phyloP scores from a whole-genome alignment of 2,113 vertebrate genomes.

The Hipposideros armiger region DNA sequence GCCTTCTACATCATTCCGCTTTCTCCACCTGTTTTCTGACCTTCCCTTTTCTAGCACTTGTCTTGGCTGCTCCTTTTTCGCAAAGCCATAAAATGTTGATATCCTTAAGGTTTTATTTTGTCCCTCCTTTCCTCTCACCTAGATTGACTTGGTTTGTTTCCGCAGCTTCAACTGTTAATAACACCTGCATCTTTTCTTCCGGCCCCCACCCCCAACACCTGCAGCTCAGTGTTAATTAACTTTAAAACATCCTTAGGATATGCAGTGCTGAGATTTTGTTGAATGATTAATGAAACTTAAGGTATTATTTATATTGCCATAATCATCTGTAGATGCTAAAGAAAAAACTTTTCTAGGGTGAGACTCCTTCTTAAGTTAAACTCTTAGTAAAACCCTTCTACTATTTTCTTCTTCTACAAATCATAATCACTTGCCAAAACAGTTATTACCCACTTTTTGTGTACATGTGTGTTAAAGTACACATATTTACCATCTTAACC shows the following conservation, averaged over 20 bases:
- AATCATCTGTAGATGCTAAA: not conserved
- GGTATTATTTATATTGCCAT: slow-evolving; percentile 19
- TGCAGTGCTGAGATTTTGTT: slow-evolving; percentile 55
- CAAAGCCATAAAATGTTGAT: not conserved
- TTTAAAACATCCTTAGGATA: slow-evolving; percentile 49
- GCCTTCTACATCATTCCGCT: not conserved
- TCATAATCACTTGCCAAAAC: slow-evolving; percentile 30
- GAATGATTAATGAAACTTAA: slow-evolving; percentile 19
- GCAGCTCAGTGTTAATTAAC: not conserved
- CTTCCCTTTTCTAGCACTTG: not conserved
- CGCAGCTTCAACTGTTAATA: slow-evolving; percentile 23
- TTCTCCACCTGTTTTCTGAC: not conserved
- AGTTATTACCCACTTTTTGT: not conserved
- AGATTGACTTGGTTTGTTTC: slow-evolving; percentile 46
- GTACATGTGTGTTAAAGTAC: not conserved
- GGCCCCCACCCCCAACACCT: not conserved
- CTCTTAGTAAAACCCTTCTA: not conserved
- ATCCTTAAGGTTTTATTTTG: not conserved
- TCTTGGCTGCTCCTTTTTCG: slow-evolving; percentile 8
- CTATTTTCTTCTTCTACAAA: not conserved
- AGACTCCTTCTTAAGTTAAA: not conserved
- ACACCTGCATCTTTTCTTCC: slow-evolving; percentile 7
- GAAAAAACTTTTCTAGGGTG: not conserved
- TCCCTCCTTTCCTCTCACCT: not conserved
- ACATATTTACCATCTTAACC: not conserved